Evolutionary conservation across 2,113 vertebrate species (phyloP), one percentile per base, ranked within the genome.

Genomic region (Callorhinus ursinus): DNA sequence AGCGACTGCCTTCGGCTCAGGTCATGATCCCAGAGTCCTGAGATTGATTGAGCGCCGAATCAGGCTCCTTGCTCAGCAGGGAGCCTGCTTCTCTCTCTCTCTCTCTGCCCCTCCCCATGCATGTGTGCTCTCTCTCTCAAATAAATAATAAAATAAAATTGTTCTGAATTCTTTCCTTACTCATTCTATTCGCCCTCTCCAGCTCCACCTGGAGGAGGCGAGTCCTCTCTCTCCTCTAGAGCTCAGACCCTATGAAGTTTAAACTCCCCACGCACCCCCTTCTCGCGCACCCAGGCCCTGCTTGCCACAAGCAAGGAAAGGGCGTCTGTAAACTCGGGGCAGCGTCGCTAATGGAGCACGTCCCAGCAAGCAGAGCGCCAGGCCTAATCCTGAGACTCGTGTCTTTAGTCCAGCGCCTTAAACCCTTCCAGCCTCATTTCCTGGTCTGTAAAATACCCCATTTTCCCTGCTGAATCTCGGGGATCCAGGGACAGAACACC

Each of bases 31-130:
- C 1, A 3, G 21, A 8, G 59, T 61, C 59, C 59, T 61, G 22
- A 1, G 59, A 24, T 61, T 1, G 59, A 24, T 10, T 0, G 24
- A 61, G 59, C 1, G 8, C 59, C 22, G 7, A 2, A 2, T 59
- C 22, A 0, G 21, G 8, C 59, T 61, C 22, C 22, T 8, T 61
- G 59, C 59, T 61, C 59, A 26, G 59, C 10, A 1, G 59, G 59
- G 1, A 61, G 22, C 0, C 59, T 61, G 59, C 59, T 26, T 61
- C 22, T 61, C 59, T 9, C 8, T 61, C 39, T 36, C 39, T 39
- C 59, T 22, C 59, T 61, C 59, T 61, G 59, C 59, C 24, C 24
- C 59, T 61, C 9, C 9, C 51, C 59, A 24, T 24, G 22, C 9
- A 11, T 61, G 24, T 61, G 59, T 24, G 3, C 59, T 24, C 59